Evolutionary conservation across 2,797 vertebrate genomes (phyloP), one percentile per base, ranked within the genome.

Genomic region (Melopsittacus undulatus): DNA sequence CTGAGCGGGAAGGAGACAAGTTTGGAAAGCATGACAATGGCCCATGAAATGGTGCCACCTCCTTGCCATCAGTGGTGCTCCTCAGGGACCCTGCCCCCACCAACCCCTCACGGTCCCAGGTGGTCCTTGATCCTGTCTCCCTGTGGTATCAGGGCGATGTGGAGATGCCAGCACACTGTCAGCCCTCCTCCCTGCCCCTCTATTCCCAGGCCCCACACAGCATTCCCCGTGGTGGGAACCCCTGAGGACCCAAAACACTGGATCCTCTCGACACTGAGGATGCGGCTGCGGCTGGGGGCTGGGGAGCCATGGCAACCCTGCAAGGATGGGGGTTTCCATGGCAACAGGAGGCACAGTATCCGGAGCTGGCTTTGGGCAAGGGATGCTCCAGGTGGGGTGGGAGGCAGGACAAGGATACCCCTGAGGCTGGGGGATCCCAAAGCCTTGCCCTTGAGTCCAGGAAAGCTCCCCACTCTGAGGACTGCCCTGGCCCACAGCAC

Each of bases 261-360:
- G 92, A 85, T 72, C 84, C 76, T 89, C 87, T 77, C 15, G 1
- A 61, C 2, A 30, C 46, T 57, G 83, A 94, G 72, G 86, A 93
- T 89, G 78, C 15, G 10, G 76, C 66, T 95, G 90, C 7, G 14
- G 70, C 94, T 95, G 86, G 93, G 90, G 96, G 92, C 90, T 21
- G 30, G 82, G 95, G 38, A 96, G 79, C 92, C 95, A 97, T 97
- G 83, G 96, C 91, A 97, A 97, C 96, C 73, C 19, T 0, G 85
- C 85, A 93, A 94, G 83, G 91, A 96, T 93, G 87, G 89, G 87
- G 77, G 95, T 96, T 97, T 87, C 92, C 87, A 96, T 97, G 95
- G 95, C 5, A 34, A 97, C 56, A 7, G 77, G 83, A 96, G 38
- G 94, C 77, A 0, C 95, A 93, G 93, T 77, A 96, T 97, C 93